Evolutionary conservation across 2,888 invertebrate genomes (phyloP), one percentile per base, ranked within the genome.

Genomic region (Anorthoa munda): DNA sequence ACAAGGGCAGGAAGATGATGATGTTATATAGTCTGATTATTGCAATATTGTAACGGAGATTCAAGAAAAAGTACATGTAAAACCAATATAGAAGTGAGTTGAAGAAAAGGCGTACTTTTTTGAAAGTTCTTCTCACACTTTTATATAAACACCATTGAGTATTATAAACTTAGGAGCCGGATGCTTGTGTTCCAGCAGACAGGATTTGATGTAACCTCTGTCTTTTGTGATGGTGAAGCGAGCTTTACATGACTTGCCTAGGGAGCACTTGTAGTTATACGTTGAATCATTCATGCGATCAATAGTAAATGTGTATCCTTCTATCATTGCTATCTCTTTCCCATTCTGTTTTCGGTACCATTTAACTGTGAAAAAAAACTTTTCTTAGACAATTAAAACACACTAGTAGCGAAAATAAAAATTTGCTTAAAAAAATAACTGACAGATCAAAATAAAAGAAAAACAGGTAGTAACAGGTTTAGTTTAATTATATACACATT

Each of bases 231-330:
- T 31, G 2, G 55, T 12, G 23, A 79, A 79, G 2, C 82, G 72
- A n/a, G 82, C 67, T 18, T 58, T 77, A 46, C 79, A 80, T 7
- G 21, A 15, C 9, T 18, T 65, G 9, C 65, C 68, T 9, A 21
- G 1, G 0, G 50, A 58, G 21, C 81, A 82, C 17, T 26, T 58
- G 13, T 73, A 82, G 15, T 56, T 48, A 15, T 71, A 68, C 0
- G 84, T 74, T 0, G 46, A 46, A 17, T 71, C 73, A 31, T 18
- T 58, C 11, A 71, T 58, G 9, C 55, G 50, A 12, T 73, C 66
- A 3, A n/a, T 63, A 77, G 77, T 90, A 77, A 88, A 94, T 0
- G 91, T 87, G 75, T 81, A 92, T 0, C 91, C 89, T 2, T 90
- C 69, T 1, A 91, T 56, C 1, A 93, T 56, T 0, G 89, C 89